A percentile compares a stretch with the other conserved stretches of the same genome.
phyloP scores from a whole-genome alignment of 1,140 invertebrate species.

The Macrostomum lignano region DNA sequence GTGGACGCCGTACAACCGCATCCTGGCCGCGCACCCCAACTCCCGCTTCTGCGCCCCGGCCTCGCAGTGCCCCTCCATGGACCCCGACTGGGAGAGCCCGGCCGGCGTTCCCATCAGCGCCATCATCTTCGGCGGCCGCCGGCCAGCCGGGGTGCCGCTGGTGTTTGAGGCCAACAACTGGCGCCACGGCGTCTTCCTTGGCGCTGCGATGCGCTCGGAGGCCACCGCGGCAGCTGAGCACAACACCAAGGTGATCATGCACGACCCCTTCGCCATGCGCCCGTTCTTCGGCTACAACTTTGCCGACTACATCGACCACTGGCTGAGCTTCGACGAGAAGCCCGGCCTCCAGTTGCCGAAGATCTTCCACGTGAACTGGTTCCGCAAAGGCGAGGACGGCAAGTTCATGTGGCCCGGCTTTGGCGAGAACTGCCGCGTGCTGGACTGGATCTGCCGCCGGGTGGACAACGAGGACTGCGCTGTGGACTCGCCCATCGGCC shows the following conservation, averaged over 20 bases:
- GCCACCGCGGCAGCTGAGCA: constrained; percentile 7
- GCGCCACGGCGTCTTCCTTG: constrained; percentile 8
- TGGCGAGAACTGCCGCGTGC: constrained; percentile 60
- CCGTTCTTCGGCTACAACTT: constrained; percentile 95
- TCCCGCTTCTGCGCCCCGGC: constrained; percentile 7
- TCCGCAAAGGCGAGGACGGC: constrained; percentile 49
- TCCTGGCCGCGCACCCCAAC: constrained; percentile 7
- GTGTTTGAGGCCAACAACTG: constrained; percentile 6
- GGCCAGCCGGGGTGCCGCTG: constrained; percentile 10
- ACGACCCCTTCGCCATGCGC: constrained; percentile 84
- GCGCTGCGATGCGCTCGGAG: constrained; percentile 4
- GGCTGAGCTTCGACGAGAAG: constrained; percentile 47
- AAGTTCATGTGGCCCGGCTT: constrained; percentile 73
- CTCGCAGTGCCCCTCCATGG: constrained; percentile 7
- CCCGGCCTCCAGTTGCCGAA: constrained; percentile 40
- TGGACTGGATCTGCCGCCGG: constrained; percentile 59
- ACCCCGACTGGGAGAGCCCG: constrained; percentile 6
- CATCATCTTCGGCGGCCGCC: constrained; percentile 8
- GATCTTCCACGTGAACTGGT: constrained; percentile 96
- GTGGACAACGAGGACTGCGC: constrained; percentile 34
- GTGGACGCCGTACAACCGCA: too few relatives aligned
- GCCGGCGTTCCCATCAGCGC: constrained; percentile 7
- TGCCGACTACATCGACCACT: constrained; percentile 62
- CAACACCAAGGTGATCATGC: constrained; percentile 52
- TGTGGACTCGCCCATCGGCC: constrained; percentile 16